Conservation (phyloP, 2,888 invertebrate genomes). For the Orthonychiurus folsomi region DNA sequence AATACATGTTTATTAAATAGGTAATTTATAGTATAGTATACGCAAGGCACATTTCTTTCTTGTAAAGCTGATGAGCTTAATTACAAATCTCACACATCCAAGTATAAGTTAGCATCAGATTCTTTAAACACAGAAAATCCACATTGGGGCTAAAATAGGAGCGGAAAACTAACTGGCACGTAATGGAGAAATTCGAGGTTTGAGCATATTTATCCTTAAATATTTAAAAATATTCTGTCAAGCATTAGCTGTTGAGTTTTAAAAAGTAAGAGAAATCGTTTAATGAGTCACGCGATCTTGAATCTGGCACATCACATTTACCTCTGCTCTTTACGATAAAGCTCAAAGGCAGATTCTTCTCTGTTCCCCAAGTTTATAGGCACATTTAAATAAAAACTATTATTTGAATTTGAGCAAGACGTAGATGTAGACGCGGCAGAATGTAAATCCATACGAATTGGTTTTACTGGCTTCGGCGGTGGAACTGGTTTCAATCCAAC, state of each 20-base stretch:
- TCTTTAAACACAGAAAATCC: no score
- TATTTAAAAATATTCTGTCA: background rate
- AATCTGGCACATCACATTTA: background rate
- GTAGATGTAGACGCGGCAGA: background rate
- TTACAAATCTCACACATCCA: no score
- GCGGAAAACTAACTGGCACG: no score
- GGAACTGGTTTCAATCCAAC: constrained; percentile 58
- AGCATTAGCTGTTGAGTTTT: no score
- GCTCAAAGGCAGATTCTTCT: constrained; percentile 10
- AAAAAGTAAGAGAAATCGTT: background rate
- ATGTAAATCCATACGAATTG: background rate
- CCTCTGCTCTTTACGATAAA: background rate
- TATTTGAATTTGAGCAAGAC: background rate
- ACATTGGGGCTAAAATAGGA: no score
- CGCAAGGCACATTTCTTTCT: no score
- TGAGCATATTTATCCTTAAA: background rate
- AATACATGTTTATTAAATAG: no score
- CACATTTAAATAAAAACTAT: constrained; percentile 12
- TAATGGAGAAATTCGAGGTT: background rate
- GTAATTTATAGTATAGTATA: no score
- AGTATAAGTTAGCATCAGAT: no score
- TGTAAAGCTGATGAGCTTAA: no score
- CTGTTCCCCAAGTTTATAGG: constrained; percentile 3
- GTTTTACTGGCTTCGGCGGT: constrained; percentile 65
- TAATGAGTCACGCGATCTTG: background rate